Evolutionary conservation across 2,797 vertebrate species (phyloP).

Genomic region (Sebastes taczanowskii): DNA sequence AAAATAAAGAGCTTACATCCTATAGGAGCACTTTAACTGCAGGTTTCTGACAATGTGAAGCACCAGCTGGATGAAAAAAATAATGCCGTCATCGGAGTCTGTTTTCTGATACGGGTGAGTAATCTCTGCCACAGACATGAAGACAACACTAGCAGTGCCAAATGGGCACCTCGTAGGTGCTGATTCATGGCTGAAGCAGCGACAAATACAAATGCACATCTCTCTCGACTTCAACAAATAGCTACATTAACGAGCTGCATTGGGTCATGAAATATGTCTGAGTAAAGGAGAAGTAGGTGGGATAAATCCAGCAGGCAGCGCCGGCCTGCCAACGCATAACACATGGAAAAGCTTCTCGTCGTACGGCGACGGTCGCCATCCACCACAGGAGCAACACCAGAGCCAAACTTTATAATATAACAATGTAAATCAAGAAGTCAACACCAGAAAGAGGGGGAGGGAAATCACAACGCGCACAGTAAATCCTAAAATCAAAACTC

Average conservation of each 20-base stretch:
- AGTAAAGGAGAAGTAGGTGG: slow-evolving; percentile 12
- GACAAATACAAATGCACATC: slow-evolving; percentile 48
- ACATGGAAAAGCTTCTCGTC: slow-evolving; percentile 18
- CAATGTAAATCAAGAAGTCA: slow-evolving; percentile 74
- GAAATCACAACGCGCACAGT: slow-evolving; percentile 64
- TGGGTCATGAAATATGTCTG: slow-evolving; percentile 45
- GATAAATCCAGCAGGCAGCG: slow-evolving; percentile 45
- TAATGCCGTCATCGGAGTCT: not conserved
- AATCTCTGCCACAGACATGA: slow-evolving; percentile 14
- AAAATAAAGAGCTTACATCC: not conserved
- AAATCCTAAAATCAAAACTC: slow-evolving; percentile 87
- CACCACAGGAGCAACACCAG: slow-evolving; percentile 9
- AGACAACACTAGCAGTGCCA: slow-evolving; percentile 9
- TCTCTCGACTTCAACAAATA: slow-evolving; percentile 31
- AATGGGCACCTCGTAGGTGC: slow-evolving; percentile 23
- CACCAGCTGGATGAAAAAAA: not conserved
- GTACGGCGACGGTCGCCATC: slow-evolving; percentile 4
- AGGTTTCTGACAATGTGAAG: not conserved
- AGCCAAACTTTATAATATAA: slow-evolving; percentile 65
- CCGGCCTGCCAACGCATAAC: slow-evolving; percentile 24
- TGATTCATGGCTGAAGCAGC: slow-evolving; percentile 40
- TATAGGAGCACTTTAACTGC: not conserved
- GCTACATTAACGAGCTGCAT: slow-evolving; percentile 49
- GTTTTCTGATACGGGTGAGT: slow-evolving; percentile 5
- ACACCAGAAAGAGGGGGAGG: slow-evolving; percentile 34